phyloP scores from a whole-genome alignment of 1,140 invertebrate species.

The Lasioglossum albipes region DNA sequence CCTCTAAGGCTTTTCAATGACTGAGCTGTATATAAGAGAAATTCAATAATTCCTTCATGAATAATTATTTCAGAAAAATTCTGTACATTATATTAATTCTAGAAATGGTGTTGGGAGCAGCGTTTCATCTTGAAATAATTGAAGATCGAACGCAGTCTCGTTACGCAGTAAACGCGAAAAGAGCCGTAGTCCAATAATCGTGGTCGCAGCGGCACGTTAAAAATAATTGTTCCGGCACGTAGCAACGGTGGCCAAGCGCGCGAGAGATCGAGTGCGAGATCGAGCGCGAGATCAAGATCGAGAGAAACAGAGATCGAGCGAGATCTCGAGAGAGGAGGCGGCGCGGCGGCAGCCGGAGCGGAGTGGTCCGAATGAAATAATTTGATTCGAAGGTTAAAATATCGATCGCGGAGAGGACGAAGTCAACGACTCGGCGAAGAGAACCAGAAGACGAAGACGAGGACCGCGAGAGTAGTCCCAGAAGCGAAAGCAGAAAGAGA shows the following conservation, averaged over 20 bases:
- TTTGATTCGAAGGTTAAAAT: constrained; percentile 21
- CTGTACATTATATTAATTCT: too few species aligned
- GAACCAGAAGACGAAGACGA: too few species aligned
- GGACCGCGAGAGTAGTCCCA: background rate
- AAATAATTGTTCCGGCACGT: constrained; percentile 1
- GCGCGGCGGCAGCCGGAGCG: background rate
- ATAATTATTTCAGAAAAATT: too few species aligned
- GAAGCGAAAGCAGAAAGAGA: background rate
- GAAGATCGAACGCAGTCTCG: too few species aligned
- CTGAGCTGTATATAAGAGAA: too few species aligned
- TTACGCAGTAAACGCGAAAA: background rate
- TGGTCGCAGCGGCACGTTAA: background rate
- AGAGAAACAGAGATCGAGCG: background rate
- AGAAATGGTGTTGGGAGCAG: too few species aligned
- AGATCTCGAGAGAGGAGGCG: background rate
- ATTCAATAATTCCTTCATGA: too few species aligned
- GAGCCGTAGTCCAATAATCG: background rate
- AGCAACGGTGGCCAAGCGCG: constrained; percentile 1
- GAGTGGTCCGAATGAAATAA: constrained; percentile 5
- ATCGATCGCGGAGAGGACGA: background rate
- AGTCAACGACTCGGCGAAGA: too few species aligned
- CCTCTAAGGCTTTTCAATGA: too few species aligned
- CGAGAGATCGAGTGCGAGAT: background rate
- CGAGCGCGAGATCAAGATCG: background rate
- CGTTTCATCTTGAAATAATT: too few species aligned